These are phyloP conservation scores for Drosophila parabipectinata DNA, from an alignment of 1,140 invertebrate species.

Conservation along the genomic window DNA sequence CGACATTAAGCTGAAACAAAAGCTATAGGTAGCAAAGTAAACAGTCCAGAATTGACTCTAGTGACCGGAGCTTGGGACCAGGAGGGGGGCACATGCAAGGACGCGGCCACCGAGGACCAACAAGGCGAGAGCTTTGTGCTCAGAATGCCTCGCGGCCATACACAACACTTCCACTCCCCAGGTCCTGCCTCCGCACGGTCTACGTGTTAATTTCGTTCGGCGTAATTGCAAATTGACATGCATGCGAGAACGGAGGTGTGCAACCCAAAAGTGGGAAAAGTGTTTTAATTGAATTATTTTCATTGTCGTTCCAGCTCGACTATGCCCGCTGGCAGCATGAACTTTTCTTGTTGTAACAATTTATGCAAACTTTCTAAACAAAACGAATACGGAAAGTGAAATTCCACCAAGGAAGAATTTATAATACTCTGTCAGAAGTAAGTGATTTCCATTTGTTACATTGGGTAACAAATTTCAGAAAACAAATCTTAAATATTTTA, in stretches of 20 bases:
- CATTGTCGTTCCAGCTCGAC: conserved; percentile 72
- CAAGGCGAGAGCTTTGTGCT: conserved; percentile 57
- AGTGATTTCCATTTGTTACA: not conserved
- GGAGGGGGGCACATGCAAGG: not conserved
- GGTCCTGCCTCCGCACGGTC: conserved; percentile 17
- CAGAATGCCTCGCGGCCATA: conserved; percentile 57
- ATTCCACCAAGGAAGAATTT: not conserved
- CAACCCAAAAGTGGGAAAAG: conserved; percentile 69
- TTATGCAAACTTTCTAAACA: conserved; percentile 77
- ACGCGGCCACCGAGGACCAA: conserved; percentile 50
- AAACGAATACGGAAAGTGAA: conserved; percentile 11
- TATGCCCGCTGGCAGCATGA: conserved; percentile 68
- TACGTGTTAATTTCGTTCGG: conserved; percentile 78
- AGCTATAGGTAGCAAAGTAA: conserved; percentile 73
- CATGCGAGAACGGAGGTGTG: conserved; percentile 35
- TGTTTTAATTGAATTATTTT: conserved; percentile 84
- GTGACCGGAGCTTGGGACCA: conserved; percentile 11
- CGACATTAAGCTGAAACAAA: conserved; percentile 70
- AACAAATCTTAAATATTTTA: not conserved
- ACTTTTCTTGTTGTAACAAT: conserved; percentile 78
- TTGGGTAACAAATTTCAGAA: not conserved
- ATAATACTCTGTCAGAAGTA: not conserved
- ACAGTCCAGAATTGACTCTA: conserved; percentile 71
- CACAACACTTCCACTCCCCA: not conserved
- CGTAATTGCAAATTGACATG: conserved; percentile 82